Evolutionary conservation across 2,888 invertebrate species (phyloP).

Genomic region (Tricholauxania praeusta): DNA sequence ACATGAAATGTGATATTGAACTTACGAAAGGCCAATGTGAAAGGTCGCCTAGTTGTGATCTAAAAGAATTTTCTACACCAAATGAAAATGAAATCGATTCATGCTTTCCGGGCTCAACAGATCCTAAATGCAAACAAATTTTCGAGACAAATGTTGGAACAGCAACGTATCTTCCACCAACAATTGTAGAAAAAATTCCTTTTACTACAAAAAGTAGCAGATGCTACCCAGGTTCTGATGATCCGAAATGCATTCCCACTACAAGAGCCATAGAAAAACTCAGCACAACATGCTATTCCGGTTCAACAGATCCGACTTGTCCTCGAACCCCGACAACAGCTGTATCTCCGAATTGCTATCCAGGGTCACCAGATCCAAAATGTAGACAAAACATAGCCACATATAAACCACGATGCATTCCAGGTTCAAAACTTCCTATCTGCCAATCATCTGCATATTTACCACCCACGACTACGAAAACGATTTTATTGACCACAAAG

Average conservation of each 20-base stretch:
- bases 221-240: slow-evolving; percentile 52
- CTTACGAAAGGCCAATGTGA: slow-evolving; percentile 60
- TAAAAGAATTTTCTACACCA: slow-evolving; percentile 39
- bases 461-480: slow-evolving; percentile 17
- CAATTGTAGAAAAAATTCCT: neutral
- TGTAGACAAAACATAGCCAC: too few species aligned
- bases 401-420: neutral
- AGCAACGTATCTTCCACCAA: slow-evolving; percentile 50
- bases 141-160: slow-evolving; percentile 30
- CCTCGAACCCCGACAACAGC: slow-evolving; percentile 43
- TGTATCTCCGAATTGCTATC: slow-evolving; percentile 12
- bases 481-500: neutral
- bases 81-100: slow-evolving; percentile 26
- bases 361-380: too few species aligned
- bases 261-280: slow-evolving; percentile 58
- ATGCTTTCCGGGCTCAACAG: neutral
- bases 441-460: slow-evolving; percentile 57
- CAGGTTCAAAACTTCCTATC: slow-evolving; percentile 40
- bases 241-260: slow-evolving; percentile 52
- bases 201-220: neutral
- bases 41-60: slow-evolving; percentile 51
- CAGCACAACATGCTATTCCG: slow-evolving; percentile 52
- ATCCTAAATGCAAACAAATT: too few species aligned
- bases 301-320: neutral
- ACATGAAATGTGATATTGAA: slow-evolving; percentile 80